Evolutionary conservation across 2,888 invertebrate species (phyloP).

Genomic region (Dioctria rufipes): DNA sequence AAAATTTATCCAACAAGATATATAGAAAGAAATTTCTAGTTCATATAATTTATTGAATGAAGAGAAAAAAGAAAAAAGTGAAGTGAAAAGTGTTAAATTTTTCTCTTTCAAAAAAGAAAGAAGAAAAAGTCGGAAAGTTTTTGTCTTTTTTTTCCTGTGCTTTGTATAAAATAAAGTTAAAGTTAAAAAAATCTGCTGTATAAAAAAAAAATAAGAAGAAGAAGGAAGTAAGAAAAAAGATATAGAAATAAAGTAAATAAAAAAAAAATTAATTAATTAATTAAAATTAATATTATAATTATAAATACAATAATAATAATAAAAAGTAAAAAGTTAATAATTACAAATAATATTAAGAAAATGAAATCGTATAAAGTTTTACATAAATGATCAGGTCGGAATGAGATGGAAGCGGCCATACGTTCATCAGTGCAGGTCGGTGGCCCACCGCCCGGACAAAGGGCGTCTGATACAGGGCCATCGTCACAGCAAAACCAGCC

Average conservation of each 20-base stretch:
- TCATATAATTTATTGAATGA: constrained; percentile 39
- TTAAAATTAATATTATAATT: constrained; percentile 14
- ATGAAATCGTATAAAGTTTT: constrained; percentile 58
- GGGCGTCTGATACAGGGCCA: constrained; percentile 64
- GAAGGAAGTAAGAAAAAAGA: constrained; percentile 23
- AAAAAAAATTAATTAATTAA: constrained; percentile 3
- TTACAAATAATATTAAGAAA: constrained; percentile 21
- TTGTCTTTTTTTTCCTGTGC: background rate
- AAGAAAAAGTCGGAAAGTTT: constrained; percentile 15
- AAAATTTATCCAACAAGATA: background rate
- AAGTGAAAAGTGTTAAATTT: constrained; percentile 38
- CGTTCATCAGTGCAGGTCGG: constrained; percentile 73
- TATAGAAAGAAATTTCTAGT: constrained; percentile 33
- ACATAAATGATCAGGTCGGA: constrained; percentile 68
- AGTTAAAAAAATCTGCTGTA: background rate
- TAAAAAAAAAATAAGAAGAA: constrained; percentile 29
- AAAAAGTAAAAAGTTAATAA: constrained; percentile 2
- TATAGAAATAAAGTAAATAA: constrained; percentile 8
- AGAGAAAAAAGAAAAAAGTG: constrained; percentile 48
- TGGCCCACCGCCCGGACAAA: constrained; percentile 70
- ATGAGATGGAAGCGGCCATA: constrained; percentile 73
- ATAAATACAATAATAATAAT: constrained; percentile 38
- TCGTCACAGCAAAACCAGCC: constrained; percentile 64
- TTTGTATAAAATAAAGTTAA: constrained; percentile 23
- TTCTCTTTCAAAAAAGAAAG: background rate